Percentiles rank a stretch among this genome's conserved stretches.
Conservation (phyloP, 2,113 vertebrate genomes). For the Jacana jacana region DNA sequence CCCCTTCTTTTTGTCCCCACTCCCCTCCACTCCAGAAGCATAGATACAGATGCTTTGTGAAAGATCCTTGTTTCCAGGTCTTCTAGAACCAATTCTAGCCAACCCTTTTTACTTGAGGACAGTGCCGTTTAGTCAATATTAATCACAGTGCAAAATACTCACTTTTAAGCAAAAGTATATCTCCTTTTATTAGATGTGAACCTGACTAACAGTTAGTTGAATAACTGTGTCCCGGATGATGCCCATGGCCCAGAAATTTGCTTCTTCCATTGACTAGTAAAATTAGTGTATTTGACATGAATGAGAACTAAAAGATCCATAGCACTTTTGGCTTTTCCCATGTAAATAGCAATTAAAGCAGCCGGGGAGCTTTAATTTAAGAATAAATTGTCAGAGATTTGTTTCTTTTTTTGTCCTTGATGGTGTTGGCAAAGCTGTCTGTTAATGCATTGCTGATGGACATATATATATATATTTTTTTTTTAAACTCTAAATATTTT, state of each 20-base stretch:
- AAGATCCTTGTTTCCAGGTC: not conserved
- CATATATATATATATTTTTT: not conserved
- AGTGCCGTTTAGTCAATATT: not conserved
- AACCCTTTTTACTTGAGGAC: not conserved
- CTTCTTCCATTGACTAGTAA: not conserved
- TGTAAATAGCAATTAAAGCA: not conserved
- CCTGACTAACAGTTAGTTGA: not conserved
- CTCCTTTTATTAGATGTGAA: not conserved
- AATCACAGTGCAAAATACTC: not conserved
- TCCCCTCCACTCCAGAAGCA: too few relatives aligned
- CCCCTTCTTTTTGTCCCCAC: fast-evolving
- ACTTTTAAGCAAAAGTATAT: not conserved
- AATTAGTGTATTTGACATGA: not conserved
- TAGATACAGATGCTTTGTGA: too few relatives aligned
- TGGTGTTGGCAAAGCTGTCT: not conserved
- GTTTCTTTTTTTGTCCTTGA: not conserved
- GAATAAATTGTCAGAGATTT: constrained; percentile 1
- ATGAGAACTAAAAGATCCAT: not conserved
- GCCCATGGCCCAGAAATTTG: not conserved
- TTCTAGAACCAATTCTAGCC: not conserved
- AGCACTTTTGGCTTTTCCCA: not conserved
- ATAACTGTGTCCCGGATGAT: not conserved
- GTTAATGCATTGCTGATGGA: not conserved
- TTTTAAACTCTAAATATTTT: not conserved
- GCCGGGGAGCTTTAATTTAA: not conserved